Evolutionary conservation across 1,140 invertebrate species (phyloP).

Genomic region (Polypedilum pembai): DNA sequence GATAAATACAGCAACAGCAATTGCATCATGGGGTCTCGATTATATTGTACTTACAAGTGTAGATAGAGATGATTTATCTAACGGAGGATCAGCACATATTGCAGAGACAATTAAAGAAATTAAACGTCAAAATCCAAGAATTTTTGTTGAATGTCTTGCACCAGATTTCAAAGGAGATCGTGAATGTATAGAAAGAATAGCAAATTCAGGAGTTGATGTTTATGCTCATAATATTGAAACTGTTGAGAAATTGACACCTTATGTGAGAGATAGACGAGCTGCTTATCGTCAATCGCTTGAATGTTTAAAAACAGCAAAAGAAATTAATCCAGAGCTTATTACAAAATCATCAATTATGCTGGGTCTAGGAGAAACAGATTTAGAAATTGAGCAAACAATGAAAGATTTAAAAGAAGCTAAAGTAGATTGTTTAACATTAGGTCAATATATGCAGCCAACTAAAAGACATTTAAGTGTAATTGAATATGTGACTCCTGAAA

Average conservation of each 20-base stretch:
- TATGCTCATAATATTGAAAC: constrained; percentile 98
- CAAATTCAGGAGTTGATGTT: constrained; percentile 78
- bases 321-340: constrained; percentile 67
- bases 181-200: constrained; percentile 67
- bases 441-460: constrained; percentile 99
- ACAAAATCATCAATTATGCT: constrained; percentile 99
- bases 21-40: constrained; percentile 90
- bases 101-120: constrained; percentile 81
- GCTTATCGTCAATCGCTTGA: constrained; percentile 70
- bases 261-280: constrained; percentile 84
- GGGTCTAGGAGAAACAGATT: constrained; percentile 91
- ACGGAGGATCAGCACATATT: constrained; percentile 88
- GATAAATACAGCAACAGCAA: constrained; percentile 83
- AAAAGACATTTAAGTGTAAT: constrained; percentile 92
- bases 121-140: constrained; percentile 66
- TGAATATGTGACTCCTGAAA: constrained; percentile 95
- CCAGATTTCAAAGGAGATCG: constrained; percentile 90
- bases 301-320: constrained; percentile 76
- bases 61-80: constrained; percentile 90
- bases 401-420: constrained; percentile 66
- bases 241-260: constrained; percentile 76
- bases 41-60: constrained; percentile 98
- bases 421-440: constrained; percentile 93
- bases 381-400: constrained; percentile 80
- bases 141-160: constrained; percentile 93